Base-by-base conservation (phyloP, 1,140 invertebrate genomes). In the Ceratina australensis region DNA sequence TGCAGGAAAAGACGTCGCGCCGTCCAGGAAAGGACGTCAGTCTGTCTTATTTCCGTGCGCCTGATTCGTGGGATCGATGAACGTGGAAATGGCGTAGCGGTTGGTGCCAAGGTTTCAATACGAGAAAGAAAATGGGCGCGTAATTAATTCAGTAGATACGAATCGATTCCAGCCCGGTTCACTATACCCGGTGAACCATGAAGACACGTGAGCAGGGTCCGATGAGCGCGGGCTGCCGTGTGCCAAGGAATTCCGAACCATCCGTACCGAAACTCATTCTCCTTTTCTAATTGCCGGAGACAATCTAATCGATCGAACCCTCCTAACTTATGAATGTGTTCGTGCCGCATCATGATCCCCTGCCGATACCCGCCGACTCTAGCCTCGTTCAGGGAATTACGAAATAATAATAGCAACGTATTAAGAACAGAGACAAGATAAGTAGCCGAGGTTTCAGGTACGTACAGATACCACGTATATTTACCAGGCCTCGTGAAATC, bases 91-190 rank as follows among this genome's bases (percentile, higher is more conserved):
- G 73, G 74, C 64, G 47, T 47, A 57, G 57, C 65, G 54, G 54
- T 56, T 57, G 28, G 57, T 60, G n/a, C 56, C 63, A 49, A 57
- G 49, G 78, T 78, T 81, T 83, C 79, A 78, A 85, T 80, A 82
- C 72, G 63, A 71, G 60, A 61, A 82, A 82, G 86, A 87, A 87
- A 87, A 87, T 87, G 80, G 78, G 56, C 73, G 79, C 65, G 78
- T 87, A 84, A 87, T 87, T 87, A 87, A 87, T 87, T 87, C 86
- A 87, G 66, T 68, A 54, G 73, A 80, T 82, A 80, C 82, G 68
- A 84, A 85, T 85, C 83, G 83, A 85, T 85, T 81, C 59, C 49
- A 52, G 72, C 3, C 22, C 24, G 71, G 60, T 63, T 79, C 81
- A 24, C 67, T 83, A 76, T 72, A 83, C 57, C 67, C 56, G 63